Evolutionary conservation across 1,140 invertebrate genomes (phyloP), one percentile per base, ranked within the genome.

Genomic region (Charaxes varanes): DNA sequence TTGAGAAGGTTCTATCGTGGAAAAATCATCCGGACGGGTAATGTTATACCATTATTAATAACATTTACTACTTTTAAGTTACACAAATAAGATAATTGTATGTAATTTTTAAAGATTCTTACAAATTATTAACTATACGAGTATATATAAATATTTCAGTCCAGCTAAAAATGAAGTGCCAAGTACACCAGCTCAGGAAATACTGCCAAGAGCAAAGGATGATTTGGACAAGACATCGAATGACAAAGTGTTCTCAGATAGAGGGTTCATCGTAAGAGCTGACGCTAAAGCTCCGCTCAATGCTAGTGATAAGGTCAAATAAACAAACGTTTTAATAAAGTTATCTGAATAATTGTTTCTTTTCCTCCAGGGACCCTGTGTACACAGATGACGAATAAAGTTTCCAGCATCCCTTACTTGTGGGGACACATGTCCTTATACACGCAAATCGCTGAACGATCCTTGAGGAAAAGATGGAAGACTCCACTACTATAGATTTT

Each of bases 11-110:
- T 2, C 14, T 81, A 2, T 66, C 69, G 1, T 81, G 73, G 77
- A 69, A 67, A 27, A 54, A 66, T 51, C 71, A 78, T 65, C 59
- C 62, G 5, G 71, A 78, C 48, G 74, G 71, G 74, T 79, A 68
- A 62, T 21, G n/a, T n/a, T n/a, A n/a, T n/a, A n/a, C n/a, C n/a
- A n/a, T n/a, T n/a, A n/a, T n/a, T n/a, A n/a, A n/a, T n/a, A n/a
- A n/a, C n/a, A n/a, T n/a, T n/a, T n/a, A n/a, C n/a, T 5, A 15
- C 4, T 13, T 23, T 16, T 33, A 21, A 31, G 4, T 30, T 31
- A 31, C 1, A 37, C 18, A n/a, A 38, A 21, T 21, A 7, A n/a
- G n/a, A n/a, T n/a, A 42, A 36, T 21, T 8, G 11, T 24, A 26
- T 21, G 6, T 31, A 31, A 17, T 3, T 23, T 5, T 23, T 1